Evolutionary conservation across 2,797 vertebrate species (phyloP).

Genomic region (Lateolabrax maculatus): DNA sequence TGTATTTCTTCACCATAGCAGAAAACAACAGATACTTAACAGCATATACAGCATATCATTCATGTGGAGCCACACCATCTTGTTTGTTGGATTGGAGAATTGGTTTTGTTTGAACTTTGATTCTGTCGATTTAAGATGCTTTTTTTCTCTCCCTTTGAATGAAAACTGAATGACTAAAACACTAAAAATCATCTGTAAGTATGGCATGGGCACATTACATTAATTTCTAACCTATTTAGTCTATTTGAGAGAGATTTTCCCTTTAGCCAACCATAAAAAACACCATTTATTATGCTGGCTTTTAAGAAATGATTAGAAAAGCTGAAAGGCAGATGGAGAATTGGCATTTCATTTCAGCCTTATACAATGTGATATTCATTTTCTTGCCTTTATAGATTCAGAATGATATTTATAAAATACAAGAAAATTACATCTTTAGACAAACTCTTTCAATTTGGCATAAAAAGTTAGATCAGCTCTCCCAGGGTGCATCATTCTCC

Average conservation of each 20-base stretch:
- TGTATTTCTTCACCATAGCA: slow-evolving; percentile 11
- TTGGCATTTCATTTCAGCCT: no score
- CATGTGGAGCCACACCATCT: background rate
- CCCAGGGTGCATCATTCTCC: background rate
- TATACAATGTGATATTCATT: no score
- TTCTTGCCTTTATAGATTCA: no score
- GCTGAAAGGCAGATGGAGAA: no score
- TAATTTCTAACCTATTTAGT: background rate
- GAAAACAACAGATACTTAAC: slow-evolving; percentile 1
- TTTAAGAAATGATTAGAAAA: no score
- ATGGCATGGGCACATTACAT: background rate
- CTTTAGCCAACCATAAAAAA: no score
- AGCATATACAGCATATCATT: background rate
- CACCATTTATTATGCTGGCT: no score
- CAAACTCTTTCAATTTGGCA: background rate
- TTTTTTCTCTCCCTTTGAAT: background rate
- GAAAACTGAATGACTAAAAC: background rate
- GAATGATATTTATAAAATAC: no score
- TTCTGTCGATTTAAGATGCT: background rate
- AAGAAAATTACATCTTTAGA: no score
- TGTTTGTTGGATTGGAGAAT: background rate
- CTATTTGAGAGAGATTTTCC: no score
- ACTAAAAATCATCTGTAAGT: background rate
- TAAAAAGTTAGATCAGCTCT: background rate
- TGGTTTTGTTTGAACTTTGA: background rate